phyloP scores from a whole-genome alignment of 2,797 vertebrate genomes.

The Chaetodon trifasciatus region DNA sequence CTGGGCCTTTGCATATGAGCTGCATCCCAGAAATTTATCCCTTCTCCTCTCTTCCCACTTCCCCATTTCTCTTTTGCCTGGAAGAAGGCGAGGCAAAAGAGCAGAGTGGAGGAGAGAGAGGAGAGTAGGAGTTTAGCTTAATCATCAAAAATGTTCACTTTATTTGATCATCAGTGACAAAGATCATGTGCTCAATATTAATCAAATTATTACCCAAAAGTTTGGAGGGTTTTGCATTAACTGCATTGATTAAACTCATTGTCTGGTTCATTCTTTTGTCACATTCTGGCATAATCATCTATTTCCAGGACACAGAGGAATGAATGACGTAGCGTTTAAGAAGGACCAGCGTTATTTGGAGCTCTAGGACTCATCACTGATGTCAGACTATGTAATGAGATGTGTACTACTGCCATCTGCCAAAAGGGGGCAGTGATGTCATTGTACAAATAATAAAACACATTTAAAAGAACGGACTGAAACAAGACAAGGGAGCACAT shows the following conservation, averaged over 20 bases:
- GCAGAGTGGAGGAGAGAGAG: background rate
- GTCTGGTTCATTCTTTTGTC: background rate
- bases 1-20: background rate
- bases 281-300: background rate
- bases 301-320: conserved; percentile 16
- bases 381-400: conserved; percentile 82
- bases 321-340: conserved; percentile 16
- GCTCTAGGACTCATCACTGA: conserved; percentile 60
- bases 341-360: conserved; percentile 17
- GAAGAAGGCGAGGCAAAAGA: background rate
- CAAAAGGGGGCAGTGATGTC: conserved; percentile 80
- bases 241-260: background rate
- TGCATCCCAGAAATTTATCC: background rate
- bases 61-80: background rate
- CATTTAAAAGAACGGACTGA: conserved; percentile 16
- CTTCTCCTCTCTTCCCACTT: background rate
- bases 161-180: background rate
- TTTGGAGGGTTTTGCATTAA: background rate
- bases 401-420: conserved; percentile 53
- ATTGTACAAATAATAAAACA: conserved; percentile 16
- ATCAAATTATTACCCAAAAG: background rate
- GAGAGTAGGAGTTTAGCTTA: background rate
- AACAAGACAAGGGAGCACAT: conserved; percentile 32
- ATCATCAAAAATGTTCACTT: background rate
- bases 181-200: conserved; percentile 8